Conservation (phyloP, 2,888 invertebrate species). For the Acleris literana region DNA sequence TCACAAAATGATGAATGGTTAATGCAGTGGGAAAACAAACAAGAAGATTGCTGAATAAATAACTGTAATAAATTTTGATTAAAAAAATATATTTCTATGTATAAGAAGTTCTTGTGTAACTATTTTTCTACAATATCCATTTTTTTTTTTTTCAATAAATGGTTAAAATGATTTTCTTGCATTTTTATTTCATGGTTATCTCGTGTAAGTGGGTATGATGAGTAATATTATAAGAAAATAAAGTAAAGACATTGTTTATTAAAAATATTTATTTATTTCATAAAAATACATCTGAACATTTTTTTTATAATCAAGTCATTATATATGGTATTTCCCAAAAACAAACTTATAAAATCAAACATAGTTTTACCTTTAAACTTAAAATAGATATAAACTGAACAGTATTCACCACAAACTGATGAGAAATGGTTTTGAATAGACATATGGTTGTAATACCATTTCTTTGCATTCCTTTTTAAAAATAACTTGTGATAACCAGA, state of each 20-base stretch:
- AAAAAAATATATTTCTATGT: no score
- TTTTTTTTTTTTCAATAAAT: neutral
- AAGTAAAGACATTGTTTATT: neutral
- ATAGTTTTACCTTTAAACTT: conserved; percentile 2
- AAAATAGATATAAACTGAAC: conserved; percentile 15
- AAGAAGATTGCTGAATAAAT: neutral
- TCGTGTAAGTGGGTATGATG: neutral
- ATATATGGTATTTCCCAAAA: neutral
- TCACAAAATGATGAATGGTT: neutral
- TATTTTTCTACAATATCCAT: neutral
- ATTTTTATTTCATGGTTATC: neutral
- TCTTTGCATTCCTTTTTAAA: neutral
- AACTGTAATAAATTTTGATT: neutral
- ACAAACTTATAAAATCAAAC: neutral
- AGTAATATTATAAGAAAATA: neutral
- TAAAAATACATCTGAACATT: conserved; percentile 1
- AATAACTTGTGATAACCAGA: conserved; percentile 7
- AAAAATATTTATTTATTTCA: conserved; percentile 2
- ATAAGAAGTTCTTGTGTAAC: neutral
- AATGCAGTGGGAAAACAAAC: neutral
- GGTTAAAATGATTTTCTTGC: neutral
- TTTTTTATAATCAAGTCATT: conserved; percentile 1
- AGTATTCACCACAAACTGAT: conserved; percentile 15
- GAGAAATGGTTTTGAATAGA: conserved; percentile 5
- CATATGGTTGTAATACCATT: conserved; percentile 4